Base-by-base conservation (phyloP, 53 echinoderm and acorn worm species). In the Holothuria scabra region DNA sequence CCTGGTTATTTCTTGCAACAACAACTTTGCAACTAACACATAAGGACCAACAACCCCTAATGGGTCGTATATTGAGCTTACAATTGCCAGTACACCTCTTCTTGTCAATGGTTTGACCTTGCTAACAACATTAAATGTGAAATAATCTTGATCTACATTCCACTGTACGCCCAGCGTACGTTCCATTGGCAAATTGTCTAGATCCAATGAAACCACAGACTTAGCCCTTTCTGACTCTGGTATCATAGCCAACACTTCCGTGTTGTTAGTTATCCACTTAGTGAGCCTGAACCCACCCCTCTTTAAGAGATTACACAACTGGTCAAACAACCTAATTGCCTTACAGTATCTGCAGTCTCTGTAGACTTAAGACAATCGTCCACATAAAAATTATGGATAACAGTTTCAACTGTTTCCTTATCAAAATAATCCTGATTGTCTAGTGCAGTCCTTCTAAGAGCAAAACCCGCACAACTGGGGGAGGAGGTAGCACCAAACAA, bases 31-130 rank as follows among this genome's bases (percentile, higher is more conserved):
- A 12, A 60, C 63, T 35, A 90, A 31, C 16, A 86, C 64, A 48
- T 83, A 89, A 1, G 93, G 93, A 62, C 83, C 89, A 18, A 66
- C 89, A 65, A 92, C 67, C 67, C 89, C 92, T 12, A 92, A 49
- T 22, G 89, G 89, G 37, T 92, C 92, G 86, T 87, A 89, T 14
- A 92, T 34, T 16, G 89, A 89, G 34, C 89, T 89, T 20, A 81
- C 65, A 5, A 85, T 74, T 14, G 91, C 84, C 20, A 88, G 85
- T 16, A 91, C 85, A 13, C 89, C 89, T 81, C 89, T 67, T 84
- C 93, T 87, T 33, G 89, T 93, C 18, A 74, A 56, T 25, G 87
- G 67, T 65, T 78, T 59, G 10, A 83, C 75, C 80, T 63, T 83
- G 8, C 62, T 35, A 2, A 28, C 61, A 9, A 81, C 68, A 28